Conservation (phyloP, 2,113 vertebrate genomes). For the Anolis sagrei region DNA sequence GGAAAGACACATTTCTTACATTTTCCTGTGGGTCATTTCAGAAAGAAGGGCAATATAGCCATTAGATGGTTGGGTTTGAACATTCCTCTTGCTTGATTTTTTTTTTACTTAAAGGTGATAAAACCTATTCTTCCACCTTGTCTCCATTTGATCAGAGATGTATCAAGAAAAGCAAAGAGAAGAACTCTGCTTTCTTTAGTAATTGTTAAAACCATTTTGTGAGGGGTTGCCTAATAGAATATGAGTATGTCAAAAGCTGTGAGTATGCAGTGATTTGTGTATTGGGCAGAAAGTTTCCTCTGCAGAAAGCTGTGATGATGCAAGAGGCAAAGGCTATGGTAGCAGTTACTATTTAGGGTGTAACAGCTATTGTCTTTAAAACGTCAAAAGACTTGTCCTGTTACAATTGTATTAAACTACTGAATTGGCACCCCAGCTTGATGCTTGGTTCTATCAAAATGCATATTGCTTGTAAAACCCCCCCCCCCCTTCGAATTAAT, state of each 20-base stretch:
- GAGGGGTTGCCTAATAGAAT: not conserved
- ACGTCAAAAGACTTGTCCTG: not conserved
- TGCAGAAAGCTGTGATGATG: not conserved
- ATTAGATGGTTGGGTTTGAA: not conserved
- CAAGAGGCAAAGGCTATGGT: not conserved
- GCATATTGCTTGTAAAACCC: not conserved
- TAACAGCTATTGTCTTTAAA: not conserved
- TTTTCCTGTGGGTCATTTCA: not conserved
- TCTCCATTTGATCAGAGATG: not conserved
- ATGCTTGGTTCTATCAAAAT: too few species aligned
- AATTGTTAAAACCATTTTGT: not conserved
- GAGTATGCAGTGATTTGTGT: not conserved
- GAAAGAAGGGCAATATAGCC: not conserved
- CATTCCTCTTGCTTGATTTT: not conserved
- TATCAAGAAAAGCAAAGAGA: not conserved
- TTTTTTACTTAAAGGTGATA: not conserved
- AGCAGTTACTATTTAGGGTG: not conserved
- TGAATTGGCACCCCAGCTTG: not conserved
- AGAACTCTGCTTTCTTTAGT: not conserved
- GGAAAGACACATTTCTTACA: not conserved
- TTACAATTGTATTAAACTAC: not conserved
- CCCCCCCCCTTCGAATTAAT: not conserved
- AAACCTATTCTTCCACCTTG: not conserved
- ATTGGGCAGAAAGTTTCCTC: not conserved
- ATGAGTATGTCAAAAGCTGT: not conserved